Percentiles rank a stretch among this genome's conserved stretches.
Evolutionary conservation across 2,888 invertebrate species (phyloP).

Genomic region (Micoletzkya japonica): DNA sequence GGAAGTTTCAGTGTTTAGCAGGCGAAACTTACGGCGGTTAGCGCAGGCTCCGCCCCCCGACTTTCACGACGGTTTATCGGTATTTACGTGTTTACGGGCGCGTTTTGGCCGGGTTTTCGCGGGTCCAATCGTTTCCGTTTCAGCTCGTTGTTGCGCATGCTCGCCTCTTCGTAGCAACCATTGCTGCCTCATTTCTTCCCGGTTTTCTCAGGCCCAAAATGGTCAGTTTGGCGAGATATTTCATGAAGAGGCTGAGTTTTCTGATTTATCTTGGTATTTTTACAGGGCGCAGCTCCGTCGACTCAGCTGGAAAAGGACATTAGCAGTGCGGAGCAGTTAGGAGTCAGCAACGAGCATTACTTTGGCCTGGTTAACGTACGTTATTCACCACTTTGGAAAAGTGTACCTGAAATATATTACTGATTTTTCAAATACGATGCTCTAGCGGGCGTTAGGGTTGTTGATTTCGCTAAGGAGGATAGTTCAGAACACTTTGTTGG

Average conservation of each 20-base stretch:
- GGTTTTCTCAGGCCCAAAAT: neutral
- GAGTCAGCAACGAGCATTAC: constrained; percentile 98
- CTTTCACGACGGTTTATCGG: too few species aligned
- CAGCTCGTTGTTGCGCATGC: neutral
- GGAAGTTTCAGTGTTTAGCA: too few species aligned
- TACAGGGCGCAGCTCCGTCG: constrained; percentile 96
- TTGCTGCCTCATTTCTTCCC: neutral
- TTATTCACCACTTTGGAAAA: too few species aligned
- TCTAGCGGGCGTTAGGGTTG: too few species aligned
- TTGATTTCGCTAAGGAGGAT: too few species aligned
- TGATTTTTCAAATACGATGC: too few species aligned
- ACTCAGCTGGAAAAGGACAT: constrained; percentile 99
- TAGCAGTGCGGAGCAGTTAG: constrained; percentile 94
- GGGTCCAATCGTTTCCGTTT: neutral
- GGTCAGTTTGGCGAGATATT: neutral
- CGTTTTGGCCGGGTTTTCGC: too few species aligned
- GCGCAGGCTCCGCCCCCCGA: neutral
- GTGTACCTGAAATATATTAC: too few species aligned
- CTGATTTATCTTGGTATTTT: constrained; percentile 39
- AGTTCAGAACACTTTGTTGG: too few species aligned
- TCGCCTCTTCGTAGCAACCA: too few species aligned
- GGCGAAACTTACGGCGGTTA: neutral
- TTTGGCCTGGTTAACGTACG: constrained; percentile 98
- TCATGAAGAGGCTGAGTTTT: neutral
- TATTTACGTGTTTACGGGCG: too few species aligned